phyloP scores from a whole-genome alignment of 1,140 invertebrate species.

The Chironomus tepperi region DNA sequence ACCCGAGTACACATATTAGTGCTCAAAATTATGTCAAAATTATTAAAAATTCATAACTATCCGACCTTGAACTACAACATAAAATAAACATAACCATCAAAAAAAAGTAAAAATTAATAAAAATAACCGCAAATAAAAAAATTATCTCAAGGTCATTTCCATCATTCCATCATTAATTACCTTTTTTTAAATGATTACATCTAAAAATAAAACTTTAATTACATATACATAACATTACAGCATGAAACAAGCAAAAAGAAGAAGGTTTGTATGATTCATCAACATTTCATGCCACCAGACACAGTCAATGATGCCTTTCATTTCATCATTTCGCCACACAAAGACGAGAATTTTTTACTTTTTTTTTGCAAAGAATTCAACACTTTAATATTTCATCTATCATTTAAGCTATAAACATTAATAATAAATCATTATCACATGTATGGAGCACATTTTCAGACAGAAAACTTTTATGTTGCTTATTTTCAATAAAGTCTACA shows the following conservation, averaged over 20 bases:
- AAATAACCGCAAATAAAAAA: not conserved
- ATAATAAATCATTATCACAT: conserved; percentile 13
- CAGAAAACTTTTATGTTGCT: not conserved
- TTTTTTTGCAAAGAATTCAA: not conserved
- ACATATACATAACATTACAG: not conserved
- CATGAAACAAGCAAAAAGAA: no score
- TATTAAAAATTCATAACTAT: not conserved
- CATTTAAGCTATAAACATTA: not conserved
- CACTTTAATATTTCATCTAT: not conserved
- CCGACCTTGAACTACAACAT: not conserved
- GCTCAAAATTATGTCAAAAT: not conserved
- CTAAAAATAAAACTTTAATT: conserved; percentile 15
- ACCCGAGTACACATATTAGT: no score
- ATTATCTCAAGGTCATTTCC: not conserved
- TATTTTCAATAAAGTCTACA: not conserved
- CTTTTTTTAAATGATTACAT: not conserved
- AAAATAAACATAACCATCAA: not conserved
- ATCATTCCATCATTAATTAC: conserved; percentile 11
- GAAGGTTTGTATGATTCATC: not conserved
- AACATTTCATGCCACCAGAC: not conserved
- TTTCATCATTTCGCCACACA: not conserved
- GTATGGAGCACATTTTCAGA: not conserved
- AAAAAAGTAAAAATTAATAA: no score
- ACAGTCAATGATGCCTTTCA: not conserved
- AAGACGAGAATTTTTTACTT: no score